Conservation (phyloP, 2,797 vertebrate species). For the Luscinia luscinia region DNA sequence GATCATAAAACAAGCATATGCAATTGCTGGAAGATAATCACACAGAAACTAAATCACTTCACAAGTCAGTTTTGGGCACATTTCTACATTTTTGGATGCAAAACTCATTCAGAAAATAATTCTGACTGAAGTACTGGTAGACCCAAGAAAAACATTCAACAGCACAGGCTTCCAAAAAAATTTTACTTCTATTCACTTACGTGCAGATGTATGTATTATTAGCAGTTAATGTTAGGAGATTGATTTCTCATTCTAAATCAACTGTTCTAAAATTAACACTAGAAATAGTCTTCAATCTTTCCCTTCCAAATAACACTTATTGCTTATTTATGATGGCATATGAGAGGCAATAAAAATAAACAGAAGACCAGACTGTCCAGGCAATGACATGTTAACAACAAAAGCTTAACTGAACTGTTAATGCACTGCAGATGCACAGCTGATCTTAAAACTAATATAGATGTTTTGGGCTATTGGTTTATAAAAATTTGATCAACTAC, state of each 20-base stretch:
- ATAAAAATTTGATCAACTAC: background rate
- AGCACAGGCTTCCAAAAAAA: background rate
- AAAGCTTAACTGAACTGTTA: slow-evolving; percentile 15
- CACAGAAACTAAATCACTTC: slow-evolving; percentile 52
- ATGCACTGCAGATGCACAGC: background rate
- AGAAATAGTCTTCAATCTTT: background rate
- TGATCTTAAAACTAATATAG: slow-evolving; percentile 2
- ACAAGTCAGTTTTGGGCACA: slow-evolving; percentile 37
- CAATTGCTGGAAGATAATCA: slow-evolving; percentile 50
- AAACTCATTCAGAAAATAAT: slow-evolving; percentile 65
- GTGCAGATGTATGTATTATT: background rate
- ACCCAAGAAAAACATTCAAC: slow-evolving; percentile 45
- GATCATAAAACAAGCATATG: slow-evolving; percentile 50
- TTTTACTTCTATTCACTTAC: background rate
- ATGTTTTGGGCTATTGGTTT: background rate
- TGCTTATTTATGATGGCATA: background rate
- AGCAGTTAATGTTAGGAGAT: background rate
- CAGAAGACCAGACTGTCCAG: background rate
- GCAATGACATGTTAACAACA: background rate
- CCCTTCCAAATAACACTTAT: background rate
- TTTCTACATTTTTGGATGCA: slow-evolving; percentile 53
- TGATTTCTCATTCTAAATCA: background rate
- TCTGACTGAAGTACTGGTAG: slow-evolving; percentile 21
- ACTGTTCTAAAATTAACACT: background rate
- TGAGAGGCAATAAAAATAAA: background rate